These are phyloP conservation scores for Drosophila tropicalis DNA, from an alignment of 1,140 invertebrate genomes.

Conservation along the genomic window DNA sequence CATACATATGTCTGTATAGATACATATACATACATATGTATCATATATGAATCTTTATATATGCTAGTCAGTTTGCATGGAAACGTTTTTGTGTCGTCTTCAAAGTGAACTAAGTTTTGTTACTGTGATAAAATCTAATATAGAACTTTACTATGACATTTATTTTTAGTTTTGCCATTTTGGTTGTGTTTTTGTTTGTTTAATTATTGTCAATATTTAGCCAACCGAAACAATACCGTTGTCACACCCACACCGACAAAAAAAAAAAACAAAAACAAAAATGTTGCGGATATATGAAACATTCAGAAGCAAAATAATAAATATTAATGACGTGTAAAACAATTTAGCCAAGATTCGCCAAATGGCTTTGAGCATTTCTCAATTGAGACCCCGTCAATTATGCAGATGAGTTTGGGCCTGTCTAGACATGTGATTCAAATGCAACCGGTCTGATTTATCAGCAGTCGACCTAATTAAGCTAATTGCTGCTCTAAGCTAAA, in stretches of 20 bases:
- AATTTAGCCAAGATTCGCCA: conserved; percentile 50
- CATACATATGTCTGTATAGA: neutral
- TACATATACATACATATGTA: no score
- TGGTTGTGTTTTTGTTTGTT: conserved; percentile 46
- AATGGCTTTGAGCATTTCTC: conserved; percentile 30
- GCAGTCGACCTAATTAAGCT: conserved; percentile 42
- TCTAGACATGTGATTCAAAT: conserved; percentile 69
- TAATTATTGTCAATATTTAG: conserved; percentile 68
- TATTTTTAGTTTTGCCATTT: conserved; percentile 17
- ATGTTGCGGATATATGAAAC: neutral
- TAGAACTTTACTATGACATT: conserved; percentile 26
- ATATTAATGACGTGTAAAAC: conserved; percentile 60
- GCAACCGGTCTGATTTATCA: conserved; percentile 49
- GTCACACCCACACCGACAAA: conserved; percentile 28
- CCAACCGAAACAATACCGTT: conserved; percentile 44
- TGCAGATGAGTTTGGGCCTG: conserved; percentile 58
- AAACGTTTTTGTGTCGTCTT: conserved; percentile 4
- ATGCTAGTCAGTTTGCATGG: conserved; percentile 36
- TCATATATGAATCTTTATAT: conserved; percentile 7
- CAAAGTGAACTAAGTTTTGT: conserved; percentile 22
- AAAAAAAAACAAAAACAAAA: neutral
- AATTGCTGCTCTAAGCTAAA: conserved; percentile 28
- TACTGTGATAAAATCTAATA: conserved; percentile 45
- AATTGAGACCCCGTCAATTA: conserved; percentile 58
- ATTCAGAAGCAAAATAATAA: conserved; percentile 48